These are phyloP conservation scores for Rhyacophila brunnea DNA, from an alignment of 1,140 invertebrate genomes.

Conservation along the genomic window DNA sequence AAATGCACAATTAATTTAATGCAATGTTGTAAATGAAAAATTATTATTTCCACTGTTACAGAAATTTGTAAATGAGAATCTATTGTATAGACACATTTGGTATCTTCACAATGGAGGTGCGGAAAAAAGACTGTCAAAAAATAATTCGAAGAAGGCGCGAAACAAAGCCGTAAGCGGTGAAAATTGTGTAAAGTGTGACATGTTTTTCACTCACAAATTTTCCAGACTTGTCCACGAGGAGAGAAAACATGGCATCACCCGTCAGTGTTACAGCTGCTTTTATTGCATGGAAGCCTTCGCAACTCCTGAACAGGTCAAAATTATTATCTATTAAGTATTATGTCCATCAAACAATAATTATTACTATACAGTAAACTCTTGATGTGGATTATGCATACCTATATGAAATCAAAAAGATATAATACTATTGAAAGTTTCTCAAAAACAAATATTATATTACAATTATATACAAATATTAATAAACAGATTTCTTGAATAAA, in stretches of 20 bases:
- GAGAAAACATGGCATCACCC: constrained; percentile 6
- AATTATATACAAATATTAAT: too few species aligned
- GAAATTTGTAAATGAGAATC: constrained; percentile 15
- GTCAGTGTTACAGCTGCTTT: constrained; percentile 8
- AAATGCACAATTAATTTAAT: too few species aligned
- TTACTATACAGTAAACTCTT: too few species aligned
- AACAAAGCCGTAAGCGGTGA: background rate
- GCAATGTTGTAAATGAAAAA: too few species aligned
- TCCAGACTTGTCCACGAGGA: constrained; percentile 9
- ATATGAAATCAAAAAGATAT: too few species aligned
- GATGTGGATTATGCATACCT: too few species aligned
- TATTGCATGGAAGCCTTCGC: constrained; percentile 20
- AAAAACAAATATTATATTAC: too few species aligned
- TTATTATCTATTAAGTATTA: too few species aligned
- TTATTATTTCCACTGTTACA: background rate
- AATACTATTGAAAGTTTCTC: too few species aligned
- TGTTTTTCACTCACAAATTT: background rate
- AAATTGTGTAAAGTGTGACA: constrained; percentile 2
- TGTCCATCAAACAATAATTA: too few species aligned
- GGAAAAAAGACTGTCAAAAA: constrained; percentile 1
- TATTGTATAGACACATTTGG: constrained; percentile 13
- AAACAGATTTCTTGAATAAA: too few species aligned
- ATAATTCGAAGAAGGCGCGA: background rate
- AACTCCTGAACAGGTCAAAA: constrained; percentile 7
- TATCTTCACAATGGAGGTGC: constrained; percentile 10